These are phyloP conservation scores for Eptesicus fuscus DNA, from an alignment of 2,113 vertebrate genomes.

Conservation along the genomic window DNA sequence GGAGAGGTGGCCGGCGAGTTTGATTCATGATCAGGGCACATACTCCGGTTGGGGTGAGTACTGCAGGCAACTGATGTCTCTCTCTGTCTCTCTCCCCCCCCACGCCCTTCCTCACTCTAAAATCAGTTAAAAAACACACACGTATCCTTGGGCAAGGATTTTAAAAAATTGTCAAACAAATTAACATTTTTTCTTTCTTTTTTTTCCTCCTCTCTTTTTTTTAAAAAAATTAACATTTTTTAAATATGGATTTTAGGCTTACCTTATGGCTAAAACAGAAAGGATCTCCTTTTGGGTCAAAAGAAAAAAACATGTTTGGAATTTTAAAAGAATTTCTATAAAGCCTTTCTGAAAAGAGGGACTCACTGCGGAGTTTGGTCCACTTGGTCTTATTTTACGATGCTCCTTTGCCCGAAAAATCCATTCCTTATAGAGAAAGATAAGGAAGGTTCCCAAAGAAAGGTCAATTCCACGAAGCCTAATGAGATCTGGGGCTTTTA, in stretches of 20 bases:
- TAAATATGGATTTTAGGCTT: background rate
- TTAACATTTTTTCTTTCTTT: background rate
- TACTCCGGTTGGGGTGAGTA: background rate
- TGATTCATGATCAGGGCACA: background rate
- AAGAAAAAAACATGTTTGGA: slow-evolving; percentile 41
- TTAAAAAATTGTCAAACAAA: background rate
- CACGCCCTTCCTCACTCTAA: background rate
- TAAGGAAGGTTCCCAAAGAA: slow-evolving; percentile 71
- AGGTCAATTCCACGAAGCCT: slow-evolving; percentile 61
- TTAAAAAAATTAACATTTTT: slow-evolving; percentile 8
- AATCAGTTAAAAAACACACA: background rate
- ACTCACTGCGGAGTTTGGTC: slow-evolving; percentile 67
- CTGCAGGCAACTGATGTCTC: background rate
- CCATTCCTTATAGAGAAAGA: slow-evolving; percentile 69
- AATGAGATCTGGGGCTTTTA: slow-evolving; percentile 73
- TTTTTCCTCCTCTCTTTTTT: too few relatives aligned
- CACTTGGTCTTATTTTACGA: slow-evolving; percentile 64
- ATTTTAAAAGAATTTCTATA: slow-evolving; percentile 63
- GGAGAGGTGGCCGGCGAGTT: background rate
- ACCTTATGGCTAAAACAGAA: background rate
- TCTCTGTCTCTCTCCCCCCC: background rate
- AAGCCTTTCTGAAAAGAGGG: slow-evolving; percentile 67
- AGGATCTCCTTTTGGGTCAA: background rate
- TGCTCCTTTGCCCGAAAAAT: slow-evolving; percentile 68
- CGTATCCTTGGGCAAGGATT: background rate